Percentiles rank a stretch among this genome's conserved stretches.
Conservation (phyloP, 2,888 invertebrate species). For the Volucella inanis region DNA sequence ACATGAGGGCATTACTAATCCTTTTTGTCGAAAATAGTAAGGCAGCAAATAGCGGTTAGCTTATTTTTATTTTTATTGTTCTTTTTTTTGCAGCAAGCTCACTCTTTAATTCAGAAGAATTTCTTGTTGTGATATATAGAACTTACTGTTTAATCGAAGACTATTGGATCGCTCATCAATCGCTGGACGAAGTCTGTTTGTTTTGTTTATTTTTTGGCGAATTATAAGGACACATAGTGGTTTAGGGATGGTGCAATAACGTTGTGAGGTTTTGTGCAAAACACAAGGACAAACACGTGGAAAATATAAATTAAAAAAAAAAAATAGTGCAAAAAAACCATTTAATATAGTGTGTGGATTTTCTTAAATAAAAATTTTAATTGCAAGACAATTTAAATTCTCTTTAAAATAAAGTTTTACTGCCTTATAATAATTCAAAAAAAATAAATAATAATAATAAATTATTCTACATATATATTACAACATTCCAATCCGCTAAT, state of each 20-base stretch:
- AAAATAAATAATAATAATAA: too few species aligned
- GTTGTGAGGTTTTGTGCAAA: conserved; percentile 59
- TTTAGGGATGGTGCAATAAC: conserved; percentile 75
- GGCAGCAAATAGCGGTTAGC: conserved; percentile 45
- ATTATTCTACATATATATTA: too few species aligned
- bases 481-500: too few species aligned
- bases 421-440: too few species aligned
- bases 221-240: conserved; percentile 37
- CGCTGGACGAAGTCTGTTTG: conserved; percentile 81
- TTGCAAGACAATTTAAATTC: neutral
- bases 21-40: conserved; percentile 52
- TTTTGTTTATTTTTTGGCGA: conserved; percentile 39
- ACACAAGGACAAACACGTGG: conserved; percentile 60
- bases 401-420: too few species aligned
- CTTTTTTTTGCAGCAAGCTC: conserved; percentile 38
- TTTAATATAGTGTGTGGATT: conserved; percentile 30
- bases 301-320: conserved; percentile 39
- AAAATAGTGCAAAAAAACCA: conserved; percentile 58
- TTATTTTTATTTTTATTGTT: conserved; percentile 2
- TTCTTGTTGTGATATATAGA: conserved; percentile 2
- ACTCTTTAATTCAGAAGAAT: conserved; percentile 7
- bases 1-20: conserved; percentile 53
- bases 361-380: conserved; percentile 5
- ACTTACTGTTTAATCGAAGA: conserved; percentile 78
- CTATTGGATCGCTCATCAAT: conserved; percentile 82